phyloP scores from a whole-genome alignment of 2,797 vertebrate genomes.

The Anolis apletophallus region DNA sequence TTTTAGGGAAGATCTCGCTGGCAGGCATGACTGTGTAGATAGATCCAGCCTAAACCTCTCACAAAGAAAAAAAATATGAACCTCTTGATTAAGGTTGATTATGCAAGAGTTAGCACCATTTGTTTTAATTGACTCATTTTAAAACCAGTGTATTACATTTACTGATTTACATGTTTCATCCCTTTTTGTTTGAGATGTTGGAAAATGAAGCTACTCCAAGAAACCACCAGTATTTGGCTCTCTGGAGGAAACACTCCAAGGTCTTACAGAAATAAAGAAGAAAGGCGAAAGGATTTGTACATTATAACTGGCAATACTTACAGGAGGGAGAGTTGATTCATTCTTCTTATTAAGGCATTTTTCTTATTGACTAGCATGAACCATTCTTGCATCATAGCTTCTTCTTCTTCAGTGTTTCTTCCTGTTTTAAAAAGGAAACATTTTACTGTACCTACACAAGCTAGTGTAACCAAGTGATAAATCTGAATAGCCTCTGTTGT shows the following conservation, averaged over 20 bases:
- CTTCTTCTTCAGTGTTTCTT: slow-evolving; percentile 97
- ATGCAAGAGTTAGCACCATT: not conserved
- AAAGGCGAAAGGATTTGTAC: slow-evolving; percentile 2
- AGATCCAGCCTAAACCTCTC: not conserved
- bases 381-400: slow-evolving; percentile 99
- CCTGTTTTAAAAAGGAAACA: slow-evolving; percentile 78
- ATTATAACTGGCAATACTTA: slow-evolving; percentile 76
- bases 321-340: slow-evolving; percentile 98
- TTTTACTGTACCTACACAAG: slow-evolving; percentile 33
- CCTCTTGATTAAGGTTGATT: not conserved
- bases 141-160: slow-evolving; percentile 36
- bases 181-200: slow-evolving; percentile 50
- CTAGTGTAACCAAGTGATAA: not conserved
- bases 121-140: not conserved
- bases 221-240: not conserved
- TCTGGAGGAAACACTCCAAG: slow-evolving; percentile 10
- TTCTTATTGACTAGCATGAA: slow-evolving; percentile 99
- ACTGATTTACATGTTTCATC: slow-evolving; percentile 24
- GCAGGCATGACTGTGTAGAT: not conserved
- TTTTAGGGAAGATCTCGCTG: not conserved
- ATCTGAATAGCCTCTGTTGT: not conserved
- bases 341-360: slow-evolving; percentile 95
- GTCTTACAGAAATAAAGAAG: slow-evolving; percentile 1
- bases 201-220: slow-evolving; percentile 40
- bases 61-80: not conserved